These are phyloP conservation scores for Triplophysa rosa DNA, from an alignment of 2,113 vertebrate genomes.

Conservation along the genomic window DNA sequence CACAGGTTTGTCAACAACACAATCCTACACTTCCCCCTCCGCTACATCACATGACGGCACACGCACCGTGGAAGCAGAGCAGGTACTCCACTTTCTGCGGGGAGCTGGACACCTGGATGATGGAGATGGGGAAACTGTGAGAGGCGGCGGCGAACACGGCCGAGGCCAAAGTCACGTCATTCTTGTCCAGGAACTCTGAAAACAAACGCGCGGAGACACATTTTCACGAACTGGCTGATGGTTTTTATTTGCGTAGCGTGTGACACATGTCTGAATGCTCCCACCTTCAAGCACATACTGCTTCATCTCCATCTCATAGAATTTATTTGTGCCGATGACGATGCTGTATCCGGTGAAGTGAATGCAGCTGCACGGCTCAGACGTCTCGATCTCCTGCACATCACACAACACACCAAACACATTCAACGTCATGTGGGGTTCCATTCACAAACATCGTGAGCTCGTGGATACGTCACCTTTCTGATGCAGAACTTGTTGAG, in stretches of 20 bases:
- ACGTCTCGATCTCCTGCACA: constrained; percentile 93
- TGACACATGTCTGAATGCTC: constrained; percentile 4
- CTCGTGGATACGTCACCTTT: constrained; percentile 76
- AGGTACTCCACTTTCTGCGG: constrained; percentile 96
- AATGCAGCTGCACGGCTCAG: constrained; percentile 98
- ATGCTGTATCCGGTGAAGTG: constrained; percentile 97
- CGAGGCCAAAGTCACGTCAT: constrained; percentile 91
- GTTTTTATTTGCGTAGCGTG: neutral
- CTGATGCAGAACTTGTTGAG: constrained; percentile 97
- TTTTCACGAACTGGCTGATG: no score
- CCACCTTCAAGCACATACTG: constrained; percentile 95
- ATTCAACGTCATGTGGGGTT: no score
- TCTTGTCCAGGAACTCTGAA: constrained; percentile 97
- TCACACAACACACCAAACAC: no score
- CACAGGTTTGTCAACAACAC: neutral
- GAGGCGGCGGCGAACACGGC: constrained; percentile 94
- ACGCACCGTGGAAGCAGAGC: constrained; percentile 95
- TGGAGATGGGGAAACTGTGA: constrained; percentile 96
- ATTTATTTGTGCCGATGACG: constrained; percentile 98
- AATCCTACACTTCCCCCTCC: neutral
- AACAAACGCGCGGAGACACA: neutral
- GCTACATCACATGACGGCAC: neutral
- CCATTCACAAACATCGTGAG: neutral
- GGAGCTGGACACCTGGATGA: constrained; percentile 90
- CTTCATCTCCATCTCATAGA: constrained; percentile 99